Percentiles rank a stretch among this genome's conserved stretches.
These are phyloP conservation scores for Thaleichthys pacificus DNA, from an alignment of 2,797 vertebrate species.

Conservation along the genomic window DNA sequence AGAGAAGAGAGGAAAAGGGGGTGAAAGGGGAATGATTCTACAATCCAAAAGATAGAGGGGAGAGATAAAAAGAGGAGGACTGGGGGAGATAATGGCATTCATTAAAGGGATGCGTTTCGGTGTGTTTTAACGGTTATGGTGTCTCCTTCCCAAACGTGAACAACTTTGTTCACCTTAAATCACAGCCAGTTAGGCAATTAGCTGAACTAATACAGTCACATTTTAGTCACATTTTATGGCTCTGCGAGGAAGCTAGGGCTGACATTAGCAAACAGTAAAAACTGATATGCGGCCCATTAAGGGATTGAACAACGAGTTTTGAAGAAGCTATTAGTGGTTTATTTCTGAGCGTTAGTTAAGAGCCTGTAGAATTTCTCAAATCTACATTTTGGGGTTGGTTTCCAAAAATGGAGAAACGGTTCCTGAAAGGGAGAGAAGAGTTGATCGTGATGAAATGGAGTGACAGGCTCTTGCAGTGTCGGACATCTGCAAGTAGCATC, in stretches of 20 bases:
- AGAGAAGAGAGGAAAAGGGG: not conserved
- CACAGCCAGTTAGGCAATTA: constrained; percentile 78
- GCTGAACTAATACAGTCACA: constrained; percentile 58
- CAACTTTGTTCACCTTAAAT: constrained; percentile 75
- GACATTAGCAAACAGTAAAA: constrained; percentile 42
- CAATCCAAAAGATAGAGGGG: not conserved
- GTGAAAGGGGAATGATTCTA: not conserved
- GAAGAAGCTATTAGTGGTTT: no score
- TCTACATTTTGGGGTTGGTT: no score
- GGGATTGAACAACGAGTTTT: no score
- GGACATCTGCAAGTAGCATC: not conserved
- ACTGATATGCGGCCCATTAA: not conserved
- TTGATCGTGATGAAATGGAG: not conserved
- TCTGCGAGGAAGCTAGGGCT: constrained; percentile 51
- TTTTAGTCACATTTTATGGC: constrained; percentile 22
- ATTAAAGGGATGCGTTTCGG: constrained; percentile 34
- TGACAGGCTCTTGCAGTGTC: not conserved
- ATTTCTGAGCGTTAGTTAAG: no score
- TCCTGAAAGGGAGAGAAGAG: not conserved
- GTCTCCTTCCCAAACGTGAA: constrained; percentile 69
- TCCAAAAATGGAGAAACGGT: not conserved
- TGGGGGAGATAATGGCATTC: not conserved
- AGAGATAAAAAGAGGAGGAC: not conserved
- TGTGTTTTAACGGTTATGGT: constrained; percentile 53
- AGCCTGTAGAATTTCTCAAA: no score